Conservation (phyloP, 2,797 vertebrate genomes). For the Centroberyx gerrardi region DNA sequence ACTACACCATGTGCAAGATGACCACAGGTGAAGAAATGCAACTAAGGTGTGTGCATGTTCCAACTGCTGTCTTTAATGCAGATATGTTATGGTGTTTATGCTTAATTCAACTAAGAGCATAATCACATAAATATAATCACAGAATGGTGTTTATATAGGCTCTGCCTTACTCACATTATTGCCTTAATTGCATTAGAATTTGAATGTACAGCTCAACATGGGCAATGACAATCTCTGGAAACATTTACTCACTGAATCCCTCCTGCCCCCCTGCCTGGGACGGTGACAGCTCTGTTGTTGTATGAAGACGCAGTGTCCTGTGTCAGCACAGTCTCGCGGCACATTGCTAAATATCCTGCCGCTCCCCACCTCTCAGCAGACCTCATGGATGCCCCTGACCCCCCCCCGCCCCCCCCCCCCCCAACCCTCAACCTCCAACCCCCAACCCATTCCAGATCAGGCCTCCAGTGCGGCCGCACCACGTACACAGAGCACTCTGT, state of each 20-base stretch:
- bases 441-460: conserved; percentile 38
- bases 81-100: neutral
- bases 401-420: conserved; percentile 29
- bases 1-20: too few relatives aligned
- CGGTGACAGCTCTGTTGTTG: conserved; percentile 58
- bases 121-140: neutral
- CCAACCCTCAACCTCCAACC: conserved; percentile 27
- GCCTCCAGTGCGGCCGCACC: conserved; percentile 31
- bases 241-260: conserved; percentile 13
- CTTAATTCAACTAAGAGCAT: neutral
- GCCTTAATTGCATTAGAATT: neutral
- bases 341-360: conserved; percentile 73
- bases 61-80: too few relatives aligned
- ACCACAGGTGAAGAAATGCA: too few relatives aligned
- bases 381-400: conserved; percentile 1
- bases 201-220: conserved; percentile 19
- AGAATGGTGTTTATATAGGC: too few relatives aligned
- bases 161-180: neutral
- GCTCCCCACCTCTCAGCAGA: conserved; percentile 63
- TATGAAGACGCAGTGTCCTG: conserved; percentile 69
- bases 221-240: conserved; percentile 17
- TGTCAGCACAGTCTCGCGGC: conserved; percentile 74
- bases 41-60: too few relatives aligned
- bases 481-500: conserved; percentile 37
- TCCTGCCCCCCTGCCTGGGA: conserved; percentile 30